Evolutionary conservation across 1,140 invertebrate genomes (phyloP), one percentile per base, ranked within the genome.

Genomic region (Rhagoletis pomonella): DNA sequence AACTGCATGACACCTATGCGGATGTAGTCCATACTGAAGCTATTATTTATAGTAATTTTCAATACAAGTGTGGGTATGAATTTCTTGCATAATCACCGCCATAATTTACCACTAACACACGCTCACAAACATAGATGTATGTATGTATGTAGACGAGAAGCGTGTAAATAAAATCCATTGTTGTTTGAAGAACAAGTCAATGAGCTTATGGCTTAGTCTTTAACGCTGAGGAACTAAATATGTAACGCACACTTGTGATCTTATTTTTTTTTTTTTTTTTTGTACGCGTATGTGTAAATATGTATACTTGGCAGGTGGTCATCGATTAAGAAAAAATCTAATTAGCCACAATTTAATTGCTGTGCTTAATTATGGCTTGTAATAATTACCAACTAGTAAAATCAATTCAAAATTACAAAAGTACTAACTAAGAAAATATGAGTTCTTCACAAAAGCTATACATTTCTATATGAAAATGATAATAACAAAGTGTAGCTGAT

Each of bases 291-390:
- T 7, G 73, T 55, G 47, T 3, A 44, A 17, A 19, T 81, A 19
- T 55, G 5, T 50, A 4, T 19, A 47, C 44, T 19, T 19, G 44
- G 60, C 73, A 81, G 73, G 73, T 81, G 73, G 73, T 81, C 73
- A 14, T 81, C 47, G 47, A 29, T 19, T 47, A 19, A n/a, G 17
- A 50, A 81, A 42, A 55, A 81, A 55, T 81, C 73, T 55, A 81
- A 81, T 81, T 81, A 81, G 73, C n/a, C 19, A 81, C 47, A 50
- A 14, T 81, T 58, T 81, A 81, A 81, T 81, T 50, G 73, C 47
- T 29, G 44, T 81, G 50, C 50, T 81, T 81, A 81, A 81, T 55
- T 81, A 81, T 17, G 47, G 47, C 73, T 81, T 81, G 73, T 29
- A 81, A 81, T 81, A 55, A 81, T 81, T 81, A 81, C 12, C 47